Evolutionary conservation across 2,797 vertebrate genomes (phyloP), one percentile per base, ranked within the genome.

Genomic region (Danio kyathit): DNA sequence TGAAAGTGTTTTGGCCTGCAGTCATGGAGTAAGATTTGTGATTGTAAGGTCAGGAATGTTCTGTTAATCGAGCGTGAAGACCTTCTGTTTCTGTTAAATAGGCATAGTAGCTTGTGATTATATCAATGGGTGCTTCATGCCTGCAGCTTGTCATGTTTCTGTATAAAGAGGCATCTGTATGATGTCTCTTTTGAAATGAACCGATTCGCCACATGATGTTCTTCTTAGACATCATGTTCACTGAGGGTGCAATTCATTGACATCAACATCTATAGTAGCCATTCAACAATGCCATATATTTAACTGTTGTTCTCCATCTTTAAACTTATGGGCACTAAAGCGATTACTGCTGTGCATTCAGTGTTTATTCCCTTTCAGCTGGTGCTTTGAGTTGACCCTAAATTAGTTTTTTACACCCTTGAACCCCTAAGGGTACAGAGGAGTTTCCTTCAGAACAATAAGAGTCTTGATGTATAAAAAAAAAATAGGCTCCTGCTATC

Each of bases 71-170:
- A 70, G 63, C 44, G 12, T 71, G 44, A 83, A 60, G 78, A 80
- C 69, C 60, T 73, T 64, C 76, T 74, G 77, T 54, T 57, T 74
- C 66, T 72, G 74, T 70, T 17, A 67, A 64, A 61, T 76, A 48
- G 79, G 67, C 49, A 38, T 66, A 75, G 56, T 51, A 60, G 80
- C 81, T 81, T 73, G 52, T 66, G 76, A 54, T 64, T 52, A 16
- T 74, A 74, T 83, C 85, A 83, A 21, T 10, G 71, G 73, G 85
- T 86, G 83, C 51, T 64, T 74, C 81, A 72, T 61, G 81, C 60
- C 83, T 63, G 70, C 71, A 83, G 78, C 81, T 78, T 69, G 60
- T 78, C 41, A 65, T 43, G 43, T 81, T 79, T 70, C 69, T 56
- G 65, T 57, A 63, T 66, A 74, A 65, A 74, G 70, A 65, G 61